Evolutionary conservation across 2,888 invertebrate genomes (phyloP).

Genomic region (Cyclophora punctaria): DNA sequence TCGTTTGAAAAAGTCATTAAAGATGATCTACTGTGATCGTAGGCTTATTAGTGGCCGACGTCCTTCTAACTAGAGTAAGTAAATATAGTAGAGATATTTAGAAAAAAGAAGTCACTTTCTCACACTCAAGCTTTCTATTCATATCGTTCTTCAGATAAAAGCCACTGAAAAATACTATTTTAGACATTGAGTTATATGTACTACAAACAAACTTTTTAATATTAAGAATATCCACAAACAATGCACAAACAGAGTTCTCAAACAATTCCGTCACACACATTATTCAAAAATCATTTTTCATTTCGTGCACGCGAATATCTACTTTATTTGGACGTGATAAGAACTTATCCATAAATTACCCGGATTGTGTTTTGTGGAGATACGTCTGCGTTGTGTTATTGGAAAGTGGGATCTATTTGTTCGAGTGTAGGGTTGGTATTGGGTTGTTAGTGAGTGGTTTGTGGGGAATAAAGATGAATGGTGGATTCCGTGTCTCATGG

Average conservation of each 20-base stretch:
- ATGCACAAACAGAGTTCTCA: conserved; percentile 22
- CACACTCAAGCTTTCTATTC: no score
- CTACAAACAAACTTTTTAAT: conserved; percentile 1
- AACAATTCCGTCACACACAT: conserved; percentile 43
- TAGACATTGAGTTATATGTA: no score
- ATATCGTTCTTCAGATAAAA: no score
- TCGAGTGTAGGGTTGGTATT: conserved; percentile 4
- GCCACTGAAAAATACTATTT: no score
- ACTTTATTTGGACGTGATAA: conserved; percentile 40
- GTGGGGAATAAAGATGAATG: conserved; percentile 65
- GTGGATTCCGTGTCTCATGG: conserved; percentile 47
- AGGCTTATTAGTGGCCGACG: no score
- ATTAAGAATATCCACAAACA: conserved; percentile 11
- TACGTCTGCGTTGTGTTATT: conserved; percentile 2
- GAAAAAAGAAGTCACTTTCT: no score
- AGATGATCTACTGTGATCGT: no score
- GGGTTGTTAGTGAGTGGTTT: conserved; percentile 16
- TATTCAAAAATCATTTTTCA: conserved; percentile 45
- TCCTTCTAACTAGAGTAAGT: no score
- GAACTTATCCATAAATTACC: conserved; percentile 50
- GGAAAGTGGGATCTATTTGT: conserved; percentile 15
- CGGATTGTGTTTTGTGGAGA: conserved; percentile 26
- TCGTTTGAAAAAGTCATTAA: no score
- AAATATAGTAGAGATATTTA: no score
- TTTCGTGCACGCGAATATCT: conserved; percentile 34